Base-by-base conservation (phyloP, 2,113 vertebrate genomes). In the Antennarius striatus region DNA sequence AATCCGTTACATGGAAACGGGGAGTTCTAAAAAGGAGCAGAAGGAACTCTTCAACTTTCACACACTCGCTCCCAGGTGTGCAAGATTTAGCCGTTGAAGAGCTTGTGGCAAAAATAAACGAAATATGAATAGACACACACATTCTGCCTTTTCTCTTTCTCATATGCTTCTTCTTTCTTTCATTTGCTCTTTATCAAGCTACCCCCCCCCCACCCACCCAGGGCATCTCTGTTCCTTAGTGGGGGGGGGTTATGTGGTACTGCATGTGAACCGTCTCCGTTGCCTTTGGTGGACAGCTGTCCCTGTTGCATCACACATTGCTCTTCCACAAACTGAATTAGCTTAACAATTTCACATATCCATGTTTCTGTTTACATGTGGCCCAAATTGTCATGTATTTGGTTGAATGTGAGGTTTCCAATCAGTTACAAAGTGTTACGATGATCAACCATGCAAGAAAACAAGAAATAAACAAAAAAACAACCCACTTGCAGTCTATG, bases 71-170 rank as follows among this genome's bases (percentile, higher is more conserved):
- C 91, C 89, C 86, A 91, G 87, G 88, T 91, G 88, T 90, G 87
- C 84, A 81, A 92, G 76, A 86, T 50, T 49, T 88, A 85, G 83
- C 80, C 87, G 89, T 92, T 92, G 85, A 91, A 91, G 85, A 91
- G 90, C 90, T 92, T 76, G 82, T 92, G 88, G 91, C 89, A 85
- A 92, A 36, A 88, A 83, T 81, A 75, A 65, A 79, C 75, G 79
- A 86, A 86, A 81, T 80, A 84, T 73, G 82, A 86, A 85, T 68
- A 75, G 75, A 84, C 73, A 71, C 63, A 64, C 56, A 14, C 28
- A 54, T 66, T 58, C 56, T 67, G 62, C 64, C 54, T 63, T 72
- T 64, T 75, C 73, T 75, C 82, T 82, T 73, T 75, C 73, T 83
- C 71, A 76, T 65, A 46, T 39, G 46, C 46, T 65, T 82, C 66